Percentiles rank a stretch among this genome's conserved stretches.
phyloP scores from a whole-genome alignment of 64 coral and sea anemone genomes.

The Stichodactyla mertensii region DNA sequence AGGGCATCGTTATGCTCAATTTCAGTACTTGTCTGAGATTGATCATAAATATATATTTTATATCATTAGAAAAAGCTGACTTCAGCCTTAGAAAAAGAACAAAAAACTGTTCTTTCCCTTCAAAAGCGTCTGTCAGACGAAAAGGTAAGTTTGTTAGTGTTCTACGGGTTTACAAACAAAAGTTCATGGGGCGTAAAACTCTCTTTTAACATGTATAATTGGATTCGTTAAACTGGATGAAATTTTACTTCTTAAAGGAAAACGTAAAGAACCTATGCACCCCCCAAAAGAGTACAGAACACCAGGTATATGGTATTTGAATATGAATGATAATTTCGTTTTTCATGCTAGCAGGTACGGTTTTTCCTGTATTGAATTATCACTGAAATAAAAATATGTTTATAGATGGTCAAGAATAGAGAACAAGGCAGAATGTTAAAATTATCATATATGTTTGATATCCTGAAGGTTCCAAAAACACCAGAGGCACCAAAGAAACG shows the following conservation, averaged over 20 bases:
- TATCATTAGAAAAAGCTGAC: not conserved
- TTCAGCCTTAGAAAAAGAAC: constrained; percentile 15
- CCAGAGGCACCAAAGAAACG: constrained; percentile 18
- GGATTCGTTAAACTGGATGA: no score
- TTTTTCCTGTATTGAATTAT: no score
- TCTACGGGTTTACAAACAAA: not conserved
- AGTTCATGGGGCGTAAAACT: no score
- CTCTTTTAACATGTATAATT: no score
- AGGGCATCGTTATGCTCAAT: not conserved
- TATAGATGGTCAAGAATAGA: no score
- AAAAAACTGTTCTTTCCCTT: not conserved
- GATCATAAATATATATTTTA: not conserved
- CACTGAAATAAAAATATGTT: no score
- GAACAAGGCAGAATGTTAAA: not conserved
- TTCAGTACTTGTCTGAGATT: not conserved
- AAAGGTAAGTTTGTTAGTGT: not conserved
- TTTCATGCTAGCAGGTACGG: no score
- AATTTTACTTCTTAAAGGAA: not conserved
- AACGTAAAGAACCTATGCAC: not conserved
- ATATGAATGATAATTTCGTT: no score
- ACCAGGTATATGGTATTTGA: not conserved
- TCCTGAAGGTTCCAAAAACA: constrained; percentile 29
- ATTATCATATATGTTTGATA: not conserved
- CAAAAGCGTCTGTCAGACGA: not conserved
- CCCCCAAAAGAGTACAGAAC: not conserved